These are phyloP conservation scores for Carapus acus DNA, from an alignment of 2,797 vertebrate genomes.

Conservation along the genomic window DNA sequence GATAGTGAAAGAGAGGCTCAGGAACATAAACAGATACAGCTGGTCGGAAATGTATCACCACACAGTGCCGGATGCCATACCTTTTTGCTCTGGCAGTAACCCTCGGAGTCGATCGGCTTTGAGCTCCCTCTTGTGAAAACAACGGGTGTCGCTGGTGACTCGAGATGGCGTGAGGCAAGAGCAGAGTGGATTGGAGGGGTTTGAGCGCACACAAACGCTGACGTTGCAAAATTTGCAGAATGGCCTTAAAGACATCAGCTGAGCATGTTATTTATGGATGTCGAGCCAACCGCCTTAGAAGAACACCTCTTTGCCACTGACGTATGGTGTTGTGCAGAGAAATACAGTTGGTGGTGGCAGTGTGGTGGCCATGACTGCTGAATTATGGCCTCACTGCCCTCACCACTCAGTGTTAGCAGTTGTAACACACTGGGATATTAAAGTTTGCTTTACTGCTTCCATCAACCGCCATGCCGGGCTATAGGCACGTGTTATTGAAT, in stretches of 20 bases:
- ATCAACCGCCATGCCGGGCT: conserved; percentile 50
- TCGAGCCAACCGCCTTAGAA: conserved; percentile 18
- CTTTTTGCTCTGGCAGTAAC: conserved; percentile 16
- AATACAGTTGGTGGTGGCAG: conserved; percentile 30
- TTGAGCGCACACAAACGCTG: conserved; percentile 31
- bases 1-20: too few relatives aligned
- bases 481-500: conserved; percentile 65
- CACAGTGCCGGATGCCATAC: conserved; percentile 48
- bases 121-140: conserved; percentile 25
- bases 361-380: conserved; percentile 37
- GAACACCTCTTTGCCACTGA: conserved; percentile 19
- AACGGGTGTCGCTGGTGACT: conserved; percentile 17
- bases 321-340: conserved; percentile 35
- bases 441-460: conserved; percentile 66
- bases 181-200: too few relatives aligned
- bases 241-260: conserved; percentile 36
- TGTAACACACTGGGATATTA: conserved; percentile 67
- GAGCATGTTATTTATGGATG: conserved; percentile 31
- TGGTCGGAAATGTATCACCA: conserved; percentile 57
- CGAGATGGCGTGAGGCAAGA: conserved; percentile 18
- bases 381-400: conserved; percentile 51
- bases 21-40: conserved; percentile 53
- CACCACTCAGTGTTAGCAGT: conserved; percentile 54
- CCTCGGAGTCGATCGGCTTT: conserved; percentile 1
- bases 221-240: conserved; percentile 36